Evolutionary conservation across 2,113 vertebrate species (phyloP).

Genomic region (Lampris incognitus): DNA sequence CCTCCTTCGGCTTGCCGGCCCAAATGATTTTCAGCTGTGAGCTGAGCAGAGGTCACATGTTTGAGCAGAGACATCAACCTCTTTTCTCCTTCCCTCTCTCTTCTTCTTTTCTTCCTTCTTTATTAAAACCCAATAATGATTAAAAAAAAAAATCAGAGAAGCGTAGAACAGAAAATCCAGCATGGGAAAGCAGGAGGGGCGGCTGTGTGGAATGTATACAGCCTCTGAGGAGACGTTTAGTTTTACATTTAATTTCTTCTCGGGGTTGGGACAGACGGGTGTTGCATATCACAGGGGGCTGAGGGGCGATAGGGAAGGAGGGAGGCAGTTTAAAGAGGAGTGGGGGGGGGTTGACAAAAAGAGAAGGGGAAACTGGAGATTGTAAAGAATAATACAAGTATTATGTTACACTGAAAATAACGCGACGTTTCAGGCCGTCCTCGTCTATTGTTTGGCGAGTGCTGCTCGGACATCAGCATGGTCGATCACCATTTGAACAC

Average conservation of each 20-base stretch:
- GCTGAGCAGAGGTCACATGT: constrained; percentile 76
- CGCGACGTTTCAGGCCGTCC: constrained; percentile 45
- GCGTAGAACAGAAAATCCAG: constrained; percentile 55
- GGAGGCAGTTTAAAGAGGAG: constrained; percentile 20
- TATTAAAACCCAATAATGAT: constrained; percentile 49
- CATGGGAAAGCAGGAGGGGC: background rate
- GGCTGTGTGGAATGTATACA: constrained; percentile 53
- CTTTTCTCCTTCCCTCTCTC: constrained; percentile 35
- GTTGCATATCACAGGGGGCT: constrained; percentile 43
- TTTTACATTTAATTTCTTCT: constrained; percentile 53
- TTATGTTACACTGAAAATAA: constrained; percentile 62
- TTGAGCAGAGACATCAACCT: constrained; percentile 75
- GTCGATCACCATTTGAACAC: constrained; percentile 23
- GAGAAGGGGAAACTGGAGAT: constrained; percentile 66
- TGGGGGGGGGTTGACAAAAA: constrained; percentile 53
- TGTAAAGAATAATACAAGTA: constrained; percentile 66
- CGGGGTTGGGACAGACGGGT: constrained; percentile 12
- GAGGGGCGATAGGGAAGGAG: constrained; percentile 36
- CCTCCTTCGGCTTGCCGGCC: constrained; percentile 61
- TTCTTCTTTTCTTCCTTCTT: constrained; percentile 51
- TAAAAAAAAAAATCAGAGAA: constrained; percentile 38
- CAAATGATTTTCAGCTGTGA: constrained; percentile 86
- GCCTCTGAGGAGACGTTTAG: constrained; percentile 16
- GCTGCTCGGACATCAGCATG: constrained; percentile 1
- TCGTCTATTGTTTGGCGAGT: constrained; percentile 40